phyloP scores from a whole-genome alignment of 2,888 invertebrate genomes.

The Pilophorus perplexus region DNA sequence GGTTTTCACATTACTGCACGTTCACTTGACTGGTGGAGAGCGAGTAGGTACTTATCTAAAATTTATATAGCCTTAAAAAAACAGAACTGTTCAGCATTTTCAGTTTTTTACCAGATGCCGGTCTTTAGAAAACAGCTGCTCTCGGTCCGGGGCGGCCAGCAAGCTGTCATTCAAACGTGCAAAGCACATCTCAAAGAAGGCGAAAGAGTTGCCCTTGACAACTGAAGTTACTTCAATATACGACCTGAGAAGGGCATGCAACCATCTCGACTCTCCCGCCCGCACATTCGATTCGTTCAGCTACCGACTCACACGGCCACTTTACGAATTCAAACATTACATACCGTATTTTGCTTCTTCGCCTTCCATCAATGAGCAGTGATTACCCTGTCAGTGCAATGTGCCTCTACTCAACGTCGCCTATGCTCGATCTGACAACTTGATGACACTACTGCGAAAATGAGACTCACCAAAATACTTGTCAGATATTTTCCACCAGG shows the following conservation, averaged over 20 bases:
- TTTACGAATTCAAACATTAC: background rate
- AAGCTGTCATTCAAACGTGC: too few relatives aligned
- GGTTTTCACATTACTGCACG: too few relatives aligned
- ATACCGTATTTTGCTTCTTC: background rate
- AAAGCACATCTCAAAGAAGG: too few relatives aligned
- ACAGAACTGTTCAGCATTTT: too few relatives aligned
- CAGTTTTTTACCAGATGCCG: too few relatives aligned
- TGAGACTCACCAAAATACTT: conserved; percentile 68
- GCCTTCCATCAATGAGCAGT: background rate
- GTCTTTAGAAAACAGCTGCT: too few relatives aligned
- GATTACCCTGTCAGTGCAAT: background rate
- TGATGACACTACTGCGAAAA: conserved; percentile 49
- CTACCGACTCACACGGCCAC: background rate
- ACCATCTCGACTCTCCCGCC: background rate
- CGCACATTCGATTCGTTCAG: too few relatives aligned
- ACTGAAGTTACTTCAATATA: conserved; percentile 39
- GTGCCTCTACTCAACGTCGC: background rate
- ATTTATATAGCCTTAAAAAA: too few relatives aligned
- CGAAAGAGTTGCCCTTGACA: conserved; percentile 36
- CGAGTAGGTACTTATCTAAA: too few relatives aligned
- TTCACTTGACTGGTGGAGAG: too few relatives aligned
- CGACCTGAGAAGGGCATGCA: too few relatives aligned
- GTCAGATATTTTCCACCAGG: conserved; percentile 72
- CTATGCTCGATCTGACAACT: background rate
- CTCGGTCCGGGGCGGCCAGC: too few relatives aligned